Conservation (phyloP, 2,888 invertebrate genomes). For the Homarus gammarus region DNA sequence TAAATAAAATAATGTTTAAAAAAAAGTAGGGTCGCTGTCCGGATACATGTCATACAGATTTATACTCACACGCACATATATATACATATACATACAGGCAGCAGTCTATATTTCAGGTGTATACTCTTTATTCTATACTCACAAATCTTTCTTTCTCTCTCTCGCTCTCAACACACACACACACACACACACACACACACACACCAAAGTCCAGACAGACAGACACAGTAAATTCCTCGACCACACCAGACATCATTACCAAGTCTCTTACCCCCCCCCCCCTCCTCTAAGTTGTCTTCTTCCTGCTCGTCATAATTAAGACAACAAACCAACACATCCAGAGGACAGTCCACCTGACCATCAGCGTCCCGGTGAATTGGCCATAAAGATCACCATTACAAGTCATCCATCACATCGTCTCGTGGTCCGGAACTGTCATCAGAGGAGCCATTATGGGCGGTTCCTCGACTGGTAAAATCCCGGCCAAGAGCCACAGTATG, state of each 20-base stretch:
- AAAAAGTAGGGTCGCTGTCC: no score
- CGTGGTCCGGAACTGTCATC: slow-evolving; percentile 37
- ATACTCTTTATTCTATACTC: neutral
- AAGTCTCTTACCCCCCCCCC: neutral
- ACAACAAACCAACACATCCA: slow-evolving; percentile 33
- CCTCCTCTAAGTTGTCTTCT: neutral
- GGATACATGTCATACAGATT: no score
- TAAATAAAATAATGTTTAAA: no score
- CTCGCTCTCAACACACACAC: neutral
- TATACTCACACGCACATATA: no score
- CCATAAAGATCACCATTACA: slow-evolving; percentile 26
- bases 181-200: neutral
- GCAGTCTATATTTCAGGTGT: no score
- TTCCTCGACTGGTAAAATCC: slow-evolving; percentile 3
- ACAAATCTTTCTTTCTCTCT: slow-evolving; percentile 4
- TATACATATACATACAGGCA: no score
- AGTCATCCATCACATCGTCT: slow-evolving; percentile 44
- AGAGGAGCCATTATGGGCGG: slow-evolving; percentile 16
- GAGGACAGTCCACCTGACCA: neutral
- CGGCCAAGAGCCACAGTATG: no score
- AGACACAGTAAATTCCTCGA: slow-evolving; percentile 2
- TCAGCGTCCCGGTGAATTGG: slow-evolving; percentile 21
- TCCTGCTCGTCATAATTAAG: slow-evolving; percentile 10
- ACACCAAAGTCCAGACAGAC: neutral
- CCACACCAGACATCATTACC: neutral